Percentiles rank a stretch among this genome's conserved stretches.
phyloP scores from a whole-genome alignment of 2,888 invertebrate species.

The Halictus ligatus region DNA sequence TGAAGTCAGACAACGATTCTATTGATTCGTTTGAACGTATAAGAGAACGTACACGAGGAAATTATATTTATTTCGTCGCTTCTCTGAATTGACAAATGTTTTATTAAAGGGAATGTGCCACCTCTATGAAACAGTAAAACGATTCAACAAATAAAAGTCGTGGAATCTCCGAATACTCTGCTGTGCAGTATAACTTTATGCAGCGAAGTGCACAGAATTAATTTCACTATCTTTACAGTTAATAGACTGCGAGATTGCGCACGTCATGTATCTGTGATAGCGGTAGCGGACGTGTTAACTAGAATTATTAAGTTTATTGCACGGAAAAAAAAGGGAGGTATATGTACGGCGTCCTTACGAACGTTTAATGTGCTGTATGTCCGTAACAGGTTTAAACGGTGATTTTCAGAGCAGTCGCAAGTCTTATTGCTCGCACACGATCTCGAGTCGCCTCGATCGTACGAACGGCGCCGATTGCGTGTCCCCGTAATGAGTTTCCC shows the following conservation, averaged over 20 bases:
- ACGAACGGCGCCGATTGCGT: neutral
- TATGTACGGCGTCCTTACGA: neutral
- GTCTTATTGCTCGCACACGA: constrained; percentile 5
- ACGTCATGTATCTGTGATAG: neutral
- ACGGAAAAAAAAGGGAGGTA: neutral
- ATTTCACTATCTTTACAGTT: neutral
- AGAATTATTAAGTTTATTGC: neutral
- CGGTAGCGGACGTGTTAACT: neutral
- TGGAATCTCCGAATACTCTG: too few species aligned
- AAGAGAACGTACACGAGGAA: neutral
- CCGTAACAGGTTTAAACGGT: neutral
- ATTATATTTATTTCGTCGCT: neutral
- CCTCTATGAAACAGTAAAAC: neutral
- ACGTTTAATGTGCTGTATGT: neutral
- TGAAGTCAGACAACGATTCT: neutral
- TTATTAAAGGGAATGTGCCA: neutral
- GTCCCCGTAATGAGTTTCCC: constrained; percentile 24
- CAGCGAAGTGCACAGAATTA: neutral
- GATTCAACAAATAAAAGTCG: neutral
- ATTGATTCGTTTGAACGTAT: neutral
- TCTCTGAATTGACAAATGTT: neutral
- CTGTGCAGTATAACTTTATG: too few species aligned
- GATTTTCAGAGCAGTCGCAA: neutral
- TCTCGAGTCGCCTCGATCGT: neutral
- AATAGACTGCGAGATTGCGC: neutral